Conservation (phyloP, 2,797 vertebrate genomes). For the Lacerta bilineata region DNA sequence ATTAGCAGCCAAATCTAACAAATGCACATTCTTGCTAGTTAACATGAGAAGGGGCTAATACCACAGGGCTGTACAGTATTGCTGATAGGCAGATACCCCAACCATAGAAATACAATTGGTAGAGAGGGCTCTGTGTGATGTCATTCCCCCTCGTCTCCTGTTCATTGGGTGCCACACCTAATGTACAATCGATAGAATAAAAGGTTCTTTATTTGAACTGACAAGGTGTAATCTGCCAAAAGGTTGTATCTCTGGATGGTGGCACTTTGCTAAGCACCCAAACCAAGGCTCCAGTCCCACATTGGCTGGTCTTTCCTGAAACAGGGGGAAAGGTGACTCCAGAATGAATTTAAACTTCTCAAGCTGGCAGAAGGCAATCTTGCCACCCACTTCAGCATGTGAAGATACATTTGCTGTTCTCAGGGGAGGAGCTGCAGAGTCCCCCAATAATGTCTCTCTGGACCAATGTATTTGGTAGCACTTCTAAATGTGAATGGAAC, state of each 20-base stretch:
- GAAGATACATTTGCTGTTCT: not conserved
- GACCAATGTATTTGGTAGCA: not conserved
- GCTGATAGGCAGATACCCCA: too few species aligned
- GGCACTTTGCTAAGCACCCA: not conserved
- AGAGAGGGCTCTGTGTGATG: too few species aligned
- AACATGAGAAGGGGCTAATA: too few species aligned
- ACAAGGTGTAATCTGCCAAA: not conserved
- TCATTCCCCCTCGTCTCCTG: not conserved
- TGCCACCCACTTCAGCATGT: not conserved
- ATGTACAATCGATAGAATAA: not conserved
- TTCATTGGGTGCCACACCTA: not conserved
- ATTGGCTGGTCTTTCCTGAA: not conserved
- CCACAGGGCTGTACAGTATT: too few species aligned
- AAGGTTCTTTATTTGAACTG: not conserved
- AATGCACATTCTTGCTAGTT: too few species aligned
- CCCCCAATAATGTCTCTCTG: not conserved
- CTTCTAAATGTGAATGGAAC: constrained; percentile 5
- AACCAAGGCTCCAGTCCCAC: not conserved
- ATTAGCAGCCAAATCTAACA: too few species aligned
- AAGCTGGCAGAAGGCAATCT: not conserved
- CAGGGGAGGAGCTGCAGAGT: not conserved
- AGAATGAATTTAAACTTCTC: not conserved
- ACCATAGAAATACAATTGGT: too few species aligned
- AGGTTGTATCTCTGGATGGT: not conserved
- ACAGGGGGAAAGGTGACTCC: not conserved